Evolutionary conservation across 1,140 invertebrate genomes (phyloP).

Genomic region (Vanessa atalanta): DNA sequence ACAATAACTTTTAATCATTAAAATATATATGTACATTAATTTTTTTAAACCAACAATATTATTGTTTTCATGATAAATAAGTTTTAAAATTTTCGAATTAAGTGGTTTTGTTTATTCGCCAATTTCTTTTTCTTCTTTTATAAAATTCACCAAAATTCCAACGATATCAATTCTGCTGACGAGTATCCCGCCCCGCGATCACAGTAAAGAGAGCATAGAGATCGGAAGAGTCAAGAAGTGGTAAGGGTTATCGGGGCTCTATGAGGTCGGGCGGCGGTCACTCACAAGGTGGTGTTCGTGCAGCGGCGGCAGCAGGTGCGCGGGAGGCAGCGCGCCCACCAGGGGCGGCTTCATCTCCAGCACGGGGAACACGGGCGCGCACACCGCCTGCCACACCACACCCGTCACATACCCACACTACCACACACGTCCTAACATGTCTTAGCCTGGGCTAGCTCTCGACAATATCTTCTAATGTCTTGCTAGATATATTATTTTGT

Average conservation of each 20-base stretch:
- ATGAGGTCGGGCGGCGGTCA: constrained; percentile 57
- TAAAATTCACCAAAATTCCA: too few relatives aligned
- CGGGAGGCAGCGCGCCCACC: constrained; percentile 88
- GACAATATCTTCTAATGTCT: too few relatives aligned
- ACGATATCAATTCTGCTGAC: too few relatives aligned
- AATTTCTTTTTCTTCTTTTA: too few relatives aligned
- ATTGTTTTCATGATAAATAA: too few relatives aligned
- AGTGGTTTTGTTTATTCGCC: too few relatives aligned
- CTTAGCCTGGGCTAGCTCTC: neutral
- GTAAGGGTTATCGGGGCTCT: constrained; percentile 34
- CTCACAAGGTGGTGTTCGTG: constrained; percentile 78
- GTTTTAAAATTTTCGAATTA: too few relatives aligned
- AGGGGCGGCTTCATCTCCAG: constrained; percentile 89
- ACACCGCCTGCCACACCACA: constrained; percentile 66
- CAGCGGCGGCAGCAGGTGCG: constrained; percentile 83
- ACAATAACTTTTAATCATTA: too few relatives aligned
- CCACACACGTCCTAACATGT: neutral
- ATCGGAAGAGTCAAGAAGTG: neutral
- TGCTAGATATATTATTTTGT: too few relatives aligned
- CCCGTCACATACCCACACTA: constrained; percentile 21
- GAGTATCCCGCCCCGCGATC: neutral
- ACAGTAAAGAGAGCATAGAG: neutral
- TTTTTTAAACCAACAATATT: too few relatives aligned
- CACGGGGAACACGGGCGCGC: constrained; percentile 87
- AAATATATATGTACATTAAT: too few relatives aligned